Evolutionary conservation across 2,113 vertebrate species (phyloP), one percentile per base, ranked within the genome.

Genomic region (Gambusia affinis): DNA sequence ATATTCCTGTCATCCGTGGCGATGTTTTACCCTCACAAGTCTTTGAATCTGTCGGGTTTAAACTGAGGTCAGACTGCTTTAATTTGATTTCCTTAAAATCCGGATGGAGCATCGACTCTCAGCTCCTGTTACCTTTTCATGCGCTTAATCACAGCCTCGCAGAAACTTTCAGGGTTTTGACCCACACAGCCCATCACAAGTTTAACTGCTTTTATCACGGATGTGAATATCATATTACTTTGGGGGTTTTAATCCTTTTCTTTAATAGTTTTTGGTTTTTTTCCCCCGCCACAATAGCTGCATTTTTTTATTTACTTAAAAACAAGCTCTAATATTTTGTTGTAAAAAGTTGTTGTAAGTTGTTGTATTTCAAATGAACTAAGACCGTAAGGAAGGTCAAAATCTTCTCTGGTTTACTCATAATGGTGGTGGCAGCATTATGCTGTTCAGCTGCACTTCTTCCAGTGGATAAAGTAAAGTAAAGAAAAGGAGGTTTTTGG

Each of bases 31-130:
- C 22, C 8, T 12, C 19, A 28, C 10, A 22, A 8, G 0, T 14
- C 19, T 70, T 29, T 69, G 31, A 63, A 11, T 63, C n/a, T 51
- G 60, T 30, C 31, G 28, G 60, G 24, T 33, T 62, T 29, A 73
- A 64, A 35, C 10, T 61, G 30, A 76, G 37, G 15, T 68, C 17
- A 51, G 17, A 30, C 10, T 31, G n/a, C 31, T 66, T 84, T 35
- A 6, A 33, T 70, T 54, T 42, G 17, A 57, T 73, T 19, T 67
- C 35, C 3, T 67, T 3, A 33, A 57, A n/a, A n/a, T 70, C 66
- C 10, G 10, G n/a, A 17, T 65, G 10, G 3, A 10, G 51, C 22
- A 54, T 54, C 0, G 24, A 24, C 51, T 54, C 1, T 10, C 51
- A 8, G 19, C 51, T 54, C 51, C 8, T 54, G 22, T 54, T 54